Base-by-base conservation (phyloP, 2,113 vertebrate genomes). In the Hippoglossus stenolepis region DNA sequence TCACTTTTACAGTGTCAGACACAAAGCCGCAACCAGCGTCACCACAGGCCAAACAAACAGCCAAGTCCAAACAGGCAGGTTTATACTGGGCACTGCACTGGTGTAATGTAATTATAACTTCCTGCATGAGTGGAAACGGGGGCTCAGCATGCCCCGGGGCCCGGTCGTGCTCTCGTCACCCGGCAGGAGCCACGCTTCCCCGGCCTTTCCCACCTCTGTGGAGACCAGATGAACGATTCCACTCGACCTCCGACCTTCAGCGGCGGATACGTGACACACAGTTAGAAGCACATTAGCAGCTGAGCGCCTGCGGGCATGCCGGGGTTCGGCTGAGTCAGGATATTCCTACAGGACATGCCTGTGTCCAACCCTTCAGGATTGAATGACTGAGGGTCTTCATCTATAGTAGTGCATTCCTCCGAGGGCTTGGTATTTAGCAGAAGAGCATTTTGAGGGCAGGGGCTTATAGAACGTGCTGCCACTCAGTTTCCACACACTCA, bases 211-310 rank as follows among this genome's bases (percentile, higher is more conserved):
- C 66, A 18, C 82, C 77, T 76, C 80, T 70, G 63, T 54, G 28
- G 82, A 75, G 68, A 76, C 83, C 76, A 82, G 66, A 82, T 75
- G 89, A 90, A 83, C 31, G 75, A 80, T 79, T 79, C 85, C 73
- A 79, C 74, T 76, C 73, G 66, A 92, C 87, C 90, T 89, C 73
- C 68, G 85, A 91, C 87, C 85, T 89, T 87, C 79, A 82, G 85
- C 58, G 54, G 60, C 53, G 28, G 74, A 73, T 87, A 88, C 65
- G 77, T 75, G 84, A 88, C 87, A 82, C 65, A 11, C 76, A 57
- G 75, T 81, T 74, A 77, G 88, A 78, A 82, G 83, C 73, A 20
- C 68, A 84, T 89, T 83, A 92, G 78, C 90, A 92, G 89, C 93
- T 91, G 91, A 85, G 79, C 26, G 88, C 88, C 91, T 62, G 75